phyloP scores from a whole-genome alignment of 35 echinoderm and acorn worm genomes.

The Patiria miniata region DNA sequence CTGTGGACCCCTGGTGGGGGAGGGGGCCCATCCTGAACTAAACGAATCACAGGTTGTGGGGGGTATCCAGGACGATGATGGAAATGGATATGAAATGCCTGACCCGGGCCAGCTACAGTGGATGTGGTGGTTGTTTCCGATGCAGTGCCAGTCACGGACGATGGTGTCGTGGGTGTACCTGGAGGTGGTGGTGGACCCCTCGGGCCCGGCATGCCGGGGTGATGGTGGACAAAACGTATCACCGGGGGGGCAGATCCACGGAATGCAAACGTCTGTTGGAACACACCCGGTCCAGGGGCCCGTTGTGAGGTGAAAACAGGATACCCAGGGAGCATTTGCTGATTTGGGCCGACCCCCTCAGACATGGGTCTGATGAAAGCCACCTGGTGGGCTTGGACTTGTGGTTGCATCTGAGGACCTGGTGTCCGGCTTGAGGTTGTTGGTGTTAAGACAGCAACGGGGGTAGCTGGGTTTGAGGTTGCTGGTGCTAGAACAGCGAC shows the following conservation, averaged over 20 bases:
- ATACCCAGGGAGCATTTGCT: not conserved
- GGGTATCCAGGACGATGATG: not conserved
- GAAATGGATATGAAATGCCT: not conserved
- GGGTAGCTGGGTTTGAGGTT: not conserved
- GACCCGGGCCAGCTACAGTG: not conserved
- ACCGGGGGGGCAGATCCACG: not conserved
- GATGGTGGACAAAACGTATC: slow-evolving; percentile 1
- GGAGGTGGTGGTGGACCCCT: slow-evolving; percentile 9
- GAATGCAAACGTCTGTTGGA: not conserved
- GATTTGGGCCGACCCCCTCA: not conserved
- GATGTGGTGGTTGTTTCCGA: not conserved
- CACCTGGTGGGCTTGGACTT: not conserved
- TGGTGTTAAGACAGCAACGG: not conserved
- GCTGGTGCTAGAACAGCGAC: not conserved
- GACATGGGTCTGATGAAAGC: not conserved
- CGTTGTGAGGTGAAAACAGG: not conserved
- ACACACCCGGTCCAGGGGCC: not conserved
- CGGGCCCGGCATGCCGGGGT: not conserved
- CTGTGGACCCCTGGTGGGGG: not conserved
- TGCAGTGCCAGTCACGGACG: not conserved
- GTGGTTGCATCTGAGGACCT: not conserved
- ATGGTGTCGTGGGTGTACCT: not conserved
- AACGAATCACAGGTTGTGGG: not conserved
- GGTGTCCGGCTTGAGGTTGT: not conserved
- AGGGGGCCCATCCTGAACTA: not conserved